Evolutionary conservation across 2,888 invertebrate genomes (phyloP).

Genomic region (Philereme transversata): DNA sequence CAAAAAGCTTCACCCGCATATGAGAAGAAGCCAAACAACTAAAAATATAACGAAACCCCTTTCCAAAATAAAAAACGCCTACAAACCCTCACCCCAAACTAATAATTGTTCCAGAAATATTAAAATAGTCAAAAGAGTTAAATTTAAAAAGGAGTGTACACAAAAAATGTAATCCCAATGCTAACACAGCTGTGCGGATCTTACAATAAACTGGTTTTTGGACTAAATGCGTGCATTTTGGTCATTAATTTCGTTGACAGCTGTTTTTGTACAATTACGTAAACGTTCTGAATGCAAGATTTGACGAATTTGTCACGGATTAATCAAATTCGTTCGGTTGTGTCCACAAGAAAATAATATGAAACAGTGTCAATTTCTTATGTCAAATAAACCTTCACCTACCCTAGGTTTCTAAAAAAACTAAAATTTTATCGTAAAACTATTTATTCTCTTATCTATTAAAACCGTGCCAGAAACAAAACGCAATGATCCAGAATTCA

Average conservation of each 20-base stretch:
- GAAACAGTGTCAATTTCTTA: too few relatives aligned
- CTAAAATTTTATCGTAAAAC: too few relatives aligned
- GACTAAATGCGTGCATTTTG: constrained; percentile 33
- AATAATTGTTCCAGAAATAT: constrained; percentile 78
- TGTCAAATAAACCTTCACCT: too few relatives aligned
- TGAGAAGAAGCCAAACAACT: constrained; percentile 47
- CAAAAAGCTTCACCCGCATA: constrained; percentile 65
- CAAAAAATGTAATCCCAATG: constrained; percentile 71
- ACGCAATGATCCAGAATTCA: constrained; percentile 20
- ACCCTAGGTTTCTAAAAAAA: too few relatives aligned
- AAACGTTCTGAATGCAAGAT: neutral
- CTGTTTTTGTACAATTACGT: constrained; percentile 1
- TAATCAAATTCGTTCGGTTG: too few relatives aligned
- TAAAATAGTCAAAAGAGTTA: constrained; percentile 84
- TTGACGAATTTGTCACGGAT: neutral
- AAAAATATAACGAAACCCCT: constrained; percentile 65
- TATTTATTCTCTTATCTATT: neutral
- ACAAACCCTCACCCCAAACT: constrained; percentile 71
- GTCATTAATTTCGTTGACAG: constrained; percentile 20
- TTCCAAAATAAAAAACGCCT: constrained; percentile 58
- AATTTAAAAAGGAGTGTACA: constrained; percentile 79
- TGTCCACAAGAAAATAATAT: too few relatives aligned
- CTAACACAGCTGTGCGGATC: constrained; percentile 78
- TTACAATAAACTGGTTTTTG: constrained; percentile 53
- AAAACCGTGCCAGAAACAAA: neutral